Percentiles rank a stretch among this genome's conserved stretches.
Evolutionary conservation across 2,113 vertebrate species (phyloP).

Genomic region (Hydropotes inermis): DNA sequence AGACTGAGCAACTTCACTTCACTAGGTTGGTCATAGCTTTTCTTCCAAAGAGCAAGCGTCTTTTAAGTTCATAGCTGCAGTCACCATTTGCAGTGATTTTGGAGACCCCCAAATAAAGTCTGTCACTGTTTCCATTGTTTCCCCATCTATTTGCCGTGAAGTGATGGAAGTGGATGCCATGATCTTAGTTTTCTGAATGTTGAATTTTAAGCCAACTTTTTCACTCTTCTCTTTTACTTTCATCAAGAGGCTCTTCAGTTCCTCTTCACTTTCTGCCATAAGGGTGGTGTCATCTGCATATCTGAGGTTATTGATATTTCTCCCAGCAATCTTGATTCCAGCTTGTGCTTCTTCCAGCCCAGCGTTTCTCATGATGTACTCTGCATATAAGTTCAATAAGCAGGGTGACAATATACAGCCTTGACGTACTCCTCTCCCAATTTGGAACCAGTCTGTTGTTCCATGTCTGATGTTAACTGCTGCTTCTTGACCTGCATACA

Average conservation of each 20-base stretch:
- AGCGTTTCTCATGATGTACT: not conserved
- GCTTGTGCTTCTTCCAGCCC: not conserved
- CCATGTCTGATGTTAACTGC: not conserved
- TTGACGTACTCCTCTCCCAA: not conserved
- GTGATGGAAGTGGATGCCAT: not conserved
- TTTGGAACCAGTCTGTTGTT: not conserved
- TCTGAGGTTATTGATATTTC: not conserved
- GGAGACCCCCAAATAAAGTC: not conserved
- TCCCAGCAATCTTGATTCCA: not conserved
- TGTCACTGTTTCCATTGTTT: not conserved
- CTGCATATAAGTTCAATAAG: not conserved
- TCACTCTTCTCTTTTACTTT: not conserved
- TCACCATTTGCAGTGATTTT: not conserved
- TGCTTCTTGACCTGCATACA: not conserved
- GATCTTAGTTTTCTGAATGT: not conserved
- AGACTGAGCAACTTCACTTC: not conserved
- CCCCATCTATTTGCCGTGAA: not conserved
- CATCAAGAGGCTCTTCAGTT: not conserved
- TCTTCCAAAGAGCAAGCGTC: not conserved
- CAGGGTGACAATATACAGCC: not conserved
- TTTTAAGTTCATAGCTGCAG: not conserved
- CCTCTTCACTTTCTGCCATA: not conserved
- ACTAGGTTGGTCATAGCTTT: not conserved
- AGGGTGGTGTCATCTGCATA: not conserved
- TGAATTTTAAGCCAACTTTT: not conserved